Evolutionary conservation across 2,113 vertebrate genomes (phyloP).

Genomic region (Chaetorhynchus papuensis): DNA sequence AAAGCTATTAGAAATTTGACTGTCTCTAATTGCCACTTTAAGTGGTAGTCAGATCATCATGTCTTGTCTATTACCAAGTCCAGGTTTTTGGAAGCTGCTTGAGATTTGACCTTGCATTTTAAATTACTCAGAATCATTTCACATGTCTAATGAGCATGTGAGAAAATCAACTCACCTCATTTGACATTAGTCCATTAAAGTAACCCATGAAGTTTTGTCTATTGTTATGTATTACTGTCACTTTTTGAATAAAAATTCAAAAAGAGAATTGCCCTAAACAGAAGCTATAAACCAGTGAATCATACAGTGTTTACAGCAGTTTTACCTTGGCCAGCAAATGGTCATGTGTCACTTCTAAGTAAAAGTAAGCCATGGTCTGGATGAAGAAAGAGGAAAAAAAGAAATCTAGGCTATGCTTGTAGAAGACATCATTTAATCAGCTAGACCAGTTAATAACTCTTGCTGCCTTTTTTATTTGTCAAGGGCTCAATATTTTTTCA

Average conservation of each 20-base stretch:
- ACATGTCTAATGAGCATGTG: conserved; percentile 42
- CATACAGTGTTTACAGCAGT: background rate
- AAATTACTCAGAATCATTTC: conserved; percentile 55
- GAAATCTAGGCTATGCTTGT: conserved; percentile 11
- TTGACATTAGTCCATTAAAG: conserved; percentile 2
- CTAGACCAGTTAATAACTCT: conserved; percentile 70
- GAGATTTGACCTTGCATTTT: conserved; percentile 53
- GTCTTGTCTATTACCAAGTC: conserved; percentile 32
- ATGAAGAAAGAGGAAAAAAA: background rate
- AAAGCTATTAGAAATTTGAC: conserved; percentile 27
- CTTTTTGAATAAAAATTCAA: background rate
- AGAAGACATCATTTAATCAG: conserved; percentile 67
- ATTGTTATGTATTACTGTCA: background rate
- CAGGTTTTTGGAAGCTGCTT: conserved; percentile 43
- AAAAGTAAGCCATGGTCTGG: background rate
- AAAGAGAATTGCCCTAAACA: background rate
- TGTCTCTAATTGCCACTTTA: conserved; percentile 5
- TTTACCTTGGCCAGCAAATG: conserved; percentile 16
- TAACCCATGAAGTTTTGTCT: background rate
- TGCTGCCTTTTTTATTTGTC: conserved; percentile 71
- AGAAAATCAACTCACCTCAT: conserved; percentile 23
- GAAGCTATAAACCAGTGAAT: background rate
- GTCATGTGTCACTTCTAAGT: background rate
- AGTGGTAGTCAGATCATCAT: conserved; percentile 10
- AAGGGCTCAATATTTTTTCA: conserved; percentile 79